A percentile compares a stretch with the other conserved stretches of the same genome.
Evolutionary conservation across 2,113 vertebrate genomes (phyloP).

Genomic region (Hydrochoerus hydrochaeris): DNA sequence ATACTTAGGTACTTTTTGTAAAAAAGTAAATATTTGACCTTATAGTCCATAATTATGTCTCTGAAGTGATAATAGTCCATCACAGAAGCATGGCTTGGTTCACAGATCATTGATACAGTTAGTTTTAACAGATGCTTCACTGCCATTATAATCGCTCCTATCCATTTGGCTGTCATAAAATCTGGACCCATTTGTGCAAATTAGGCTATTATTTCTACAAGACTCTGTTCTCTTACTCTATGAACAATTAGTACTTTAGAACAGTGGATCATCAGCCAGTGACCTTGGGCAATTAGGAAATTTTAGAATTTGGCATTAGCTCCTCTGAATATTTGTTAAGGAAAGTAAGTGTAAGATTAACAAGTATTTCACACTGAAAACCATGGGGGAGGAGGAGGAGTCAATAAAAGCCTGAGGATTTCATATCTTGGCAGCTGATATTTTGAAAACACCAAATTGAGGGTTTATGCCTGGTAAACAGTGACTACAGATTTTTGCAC

Average conservation of each 20-base stretch:
- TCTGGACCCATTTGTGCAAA: slow-evolving; percentile 60
- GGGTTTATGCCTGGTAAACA: neutral
- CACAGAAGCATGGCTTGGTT: slow-evolving; percentile 75
- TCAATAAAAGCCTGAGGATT: neutral
- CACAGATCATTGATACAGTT: slow-evolving; percentile 77
- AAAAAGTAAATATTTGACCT: slow-evolving; percentile 78
- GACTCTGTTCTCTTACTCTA: neutral
- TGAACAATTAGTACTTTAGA: slow-evolving; percentile 53
- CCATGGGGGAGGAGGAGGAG: neutral
- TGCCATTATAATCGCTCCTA: slow-evolving; percentile 73
- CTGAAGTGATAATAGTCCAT: slow-evolving; percentile 64
- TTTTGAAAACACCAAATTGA: neutral
- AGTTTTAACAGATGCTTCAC: slow-evolving; percentile 79
- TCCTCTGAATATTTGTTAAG: slow-evolving; percentile 24
- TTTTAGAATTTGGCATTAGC: slow-evolving; percentile 14
- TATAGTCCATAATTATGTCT: slow-evolving; percentile 73
- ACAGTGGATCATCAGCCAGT: neutral
- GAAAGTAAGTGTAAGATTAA: slow-evolving; percentile 28
- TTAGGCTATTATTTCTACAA: slow-evolving; percentile 37
- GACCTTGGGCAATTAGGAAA: slow-evolving; percentile 54
- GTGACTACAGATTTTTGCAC: neutral
- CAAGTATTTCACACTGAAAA: neutral
- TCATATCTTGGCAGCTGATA: neutral
- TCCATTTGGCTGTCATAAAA: slow-evolving; percentile 70
- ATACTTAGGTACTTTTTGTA: slow-evolving; percentile 42